A percentile compares a stretch with the other conserved stretches of the same genome.
These are phyloP conservation scores for Atrichornis clamosus DNA, from an alignment of 2,113 vertebrate species.

Conservation along the genomic window DNA sequence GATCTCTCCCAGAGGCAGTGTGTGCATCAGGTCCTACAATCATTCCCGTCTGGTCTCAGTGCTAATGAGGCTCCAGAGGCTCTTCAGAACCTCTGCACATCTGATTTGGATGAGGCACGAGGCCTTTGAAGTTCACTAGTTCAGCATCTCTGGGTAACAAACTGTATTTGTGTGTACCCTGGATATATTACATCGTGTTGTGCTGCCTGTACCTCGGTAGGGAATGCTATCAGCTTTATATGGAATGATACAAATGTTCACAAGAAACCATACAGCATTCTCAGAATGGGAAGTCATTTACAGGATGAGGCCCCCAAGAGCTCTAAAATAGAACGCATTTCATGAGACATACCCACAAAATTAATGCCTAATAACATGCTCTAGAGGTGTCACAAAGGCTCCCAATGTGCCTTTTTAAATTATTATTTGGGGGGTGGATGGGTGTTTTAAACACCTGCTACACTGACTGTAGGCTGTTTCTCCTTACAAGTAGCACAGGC, in stretches of 20 bases:
- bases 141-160: background rate
- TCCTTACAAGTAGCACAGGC: background rate
- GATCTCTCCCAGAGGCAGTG: background rate
- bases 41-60: background rate
- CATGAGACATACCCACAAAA: background rate
- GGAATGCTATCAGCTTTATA: background rate
- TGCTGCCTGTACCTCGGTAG: background rate
- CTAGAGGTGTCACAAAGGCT: background rate
- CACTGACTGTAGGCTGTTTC: background rate
- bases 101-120: background rate
- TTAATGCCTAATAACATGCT: background rate
- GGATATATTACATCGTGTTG: background rate
- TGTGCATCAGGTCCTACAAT: background rate
- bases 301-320: background rate
- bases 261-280: background rate
- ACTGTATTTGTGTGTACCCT: background rate
- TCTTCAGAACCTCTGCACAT: background rate
- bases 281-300: background rate
- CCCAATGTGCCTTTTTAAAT: rapidly evolving
- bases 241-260: background rate
- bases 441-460: background rate
- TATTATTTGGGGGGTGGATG: background rate
- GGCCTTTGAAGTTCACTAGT: background rate
- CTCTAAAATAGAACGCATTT: background rate
- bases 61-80: background rate